Evolutionary conservation across 2,888 invertebrate species (phyloP).

Genomic region (Philereme transversata): DNA sequence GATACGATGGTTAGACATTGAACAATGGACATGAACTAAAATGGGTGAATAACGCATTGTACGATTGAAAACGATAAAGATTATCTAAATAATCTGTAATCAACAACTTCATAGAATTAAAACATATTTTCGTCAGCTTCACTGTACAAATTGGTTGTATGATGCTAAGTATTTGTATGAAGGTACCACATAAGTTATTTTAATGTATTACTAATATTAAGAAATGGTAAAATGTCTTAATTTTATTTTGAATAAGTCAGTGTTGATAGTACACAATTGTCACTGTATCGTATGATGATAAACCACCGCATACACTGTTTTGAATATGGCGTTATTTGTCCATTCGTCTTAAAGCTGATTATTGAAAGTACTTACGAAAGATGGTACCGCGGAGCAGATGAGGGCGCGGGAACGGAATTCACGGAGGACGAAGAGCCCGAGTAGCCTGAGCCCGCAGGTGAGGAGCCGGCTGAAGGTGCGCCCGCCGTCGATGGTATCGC

Average conservation of each 20-base stretch:
- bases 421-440: slow-evolving; percentile 86
- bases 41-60: slow-evolving; percentile 20
- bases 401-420: slow-evolving; percentile 76
- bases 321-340: slow-evolving; percentile 18
- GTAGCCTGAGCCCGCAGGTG: slow-evolving; percentile 84
- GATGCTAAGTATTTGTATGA: too few relatives aligned
- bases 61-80: too few relatives aligned
- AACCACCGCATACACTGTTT: background rate
- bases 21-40: slow-evolving; percentile 18
- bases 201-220: too few relatives aligned
- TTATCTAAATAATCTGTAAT: too few relatives aligned
- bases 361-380: slow-evolving; percentile 69
- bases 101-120: too few relatives aligned
- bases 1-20: slow-evolving; percentile 31
- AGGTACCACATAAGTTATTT: too few relatives aligned
- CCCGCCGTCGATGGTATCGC: slow-evolving; percentile 86
- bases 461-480: slow-evolving; percentile 81
- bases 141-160: too few relatives aligned
- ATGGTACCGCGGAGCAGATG: slow-evolving; percentile 73
- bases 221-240: too few relatives aligned
- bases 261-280: background rate
- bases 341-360: slow-evolving; percentile 21
- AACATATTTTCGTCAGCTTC: too few relatives aligned
- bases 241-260: too few relatives aligned
- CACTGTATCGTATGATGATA: background rate